These are phyloP conservation scores for Bactericera cockerelli DNA, from an alignment of 1,140 invertebrate genomes.

Conservation along the genomic window DNA sequence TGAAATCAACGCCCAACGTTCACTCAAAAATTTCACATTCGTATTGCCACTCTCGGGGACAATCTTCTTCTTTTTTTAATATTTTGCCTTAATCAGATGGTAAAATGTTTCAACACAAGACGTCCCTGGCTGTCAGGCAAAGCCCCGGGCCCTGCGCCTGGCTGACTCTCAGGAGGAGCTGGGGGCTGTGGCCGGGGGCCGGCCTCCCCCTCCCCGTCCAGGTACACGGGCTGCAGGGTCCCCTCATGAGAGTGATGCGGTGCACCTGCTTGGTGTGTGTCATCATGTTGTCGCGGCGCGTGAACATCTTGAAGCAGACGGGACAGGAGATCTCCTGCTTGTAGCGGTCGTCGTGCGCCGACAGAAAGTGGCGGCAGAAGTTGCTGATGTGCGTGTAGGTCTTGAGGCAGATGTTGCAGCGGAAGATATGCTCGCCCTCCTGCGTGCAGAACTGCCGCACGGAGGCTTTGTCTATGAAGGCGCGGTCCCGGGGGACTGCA, in stretches of 20 bases:
- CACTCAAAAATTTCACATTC: too few species aligned
- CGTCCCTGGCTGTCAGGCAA: too few species aligned
- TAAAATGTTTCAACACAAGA: too few species aligned
- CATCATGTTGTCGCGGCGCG: slow-evolving; percentile 78
- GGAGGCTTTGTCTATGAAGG: slow-evolving; percentile 40
- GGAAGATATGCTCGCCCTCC: slow-evolving; percentile 65
- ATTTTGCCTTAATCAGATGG: too few species aligned
- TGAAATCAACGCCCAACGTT: too few species aligned
- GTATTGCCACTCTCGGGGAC: too few species aligned
- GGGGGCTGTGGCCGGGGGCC: neutral
- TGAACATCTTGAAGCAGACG: slow-evolving; percentile 72
- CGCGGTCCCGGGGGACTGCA: too few species aligned
- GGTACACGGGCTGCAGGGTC: slow-evolving; percentile 12
- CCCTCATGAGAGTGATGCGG: slow-evolving; percentile 18
- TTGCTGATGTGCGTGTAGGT: slow-evolving; percentile 81
- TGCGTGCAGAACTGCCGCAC: slow-evolving; percentile 72
- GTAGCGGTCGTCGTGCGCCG: slow-evolving; percentile 61
- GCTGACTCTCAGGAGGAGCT: neutral
- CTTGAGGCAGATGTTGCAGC: slow-evolving; percentile 70
- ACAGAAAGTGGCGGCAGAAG: slow-evolving; percentile 76
- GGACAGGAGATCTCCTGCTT: slow-evolving; percentile 75
- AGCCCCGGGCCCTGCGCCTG: too few species aligned
- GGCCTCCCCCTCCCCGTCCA: neutral
- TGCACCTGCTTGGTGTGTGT: slow-evolving; percentile 78
- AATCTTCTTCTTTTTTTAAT: too few species aligned